phyloP scores from a whole-genome alignment of 2,888 invertebrate species.

The Colletes collaris region DNA sequence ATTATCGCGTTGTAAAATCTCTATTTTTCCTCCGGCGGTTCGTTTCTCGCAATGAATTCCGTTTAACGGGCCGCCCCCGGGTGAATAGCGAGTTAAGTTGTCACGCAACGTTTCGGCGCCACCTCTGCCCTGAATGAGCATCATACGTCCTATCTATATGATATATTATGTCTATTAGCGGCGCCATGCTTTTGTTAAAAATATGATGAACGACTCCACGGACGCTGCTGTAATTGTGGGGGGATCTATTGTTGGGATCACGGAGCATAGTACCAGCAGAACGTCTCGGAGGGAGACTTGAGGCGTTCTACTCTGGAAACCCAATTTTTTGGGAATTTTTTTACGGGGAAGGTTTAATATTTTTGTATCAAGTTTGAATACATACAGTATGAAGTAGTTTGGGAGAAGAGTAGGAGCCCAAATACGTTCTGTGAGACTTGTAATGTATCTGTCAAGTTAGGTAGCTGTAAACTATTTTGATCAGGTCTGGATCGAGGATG shows the following conservation, averaged over 20 bases:
- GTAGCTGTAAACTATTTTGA: no score
- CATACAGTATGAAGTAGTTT: no score
- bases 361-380: no score
- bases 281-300: no score
- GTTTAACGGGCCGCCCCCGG: conserved; percentile 23
- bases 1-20: conserved; percentile 48
- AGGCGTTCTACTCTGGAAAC: no score
- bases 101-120: conserved; percentile 41
- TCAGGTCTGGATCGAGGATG: no score
- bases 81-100: conserved; percentile 43
- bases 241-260: conserved; percentile 9
- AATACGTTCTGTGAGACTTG: no score
- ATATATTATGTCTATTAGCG: conserved; percentile 42
- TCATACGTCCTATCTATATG: conserved; percentile 39
- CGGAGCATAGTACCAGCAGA: not conserved
- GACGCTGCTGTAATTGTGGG: conserved; percentile 19
- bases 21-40: conserved; percentile 28
- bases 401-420: no score
- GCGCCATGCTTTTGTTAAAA: conserved; percentile 44
- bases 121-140: conserved; percentile 15
- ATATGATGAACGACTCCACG: conserved; percentile 8
- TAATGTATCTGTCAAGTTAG: no score
- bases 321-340: not conserved
- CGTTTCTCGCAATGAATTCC: conserved; percentile 47
- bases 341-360: not conserved